Evolutionary conservation across 2,888 invertebrate genomes (phyloP), one percentile per base, ranked within the genome.

Genomic region (Troides helena): DNA sequence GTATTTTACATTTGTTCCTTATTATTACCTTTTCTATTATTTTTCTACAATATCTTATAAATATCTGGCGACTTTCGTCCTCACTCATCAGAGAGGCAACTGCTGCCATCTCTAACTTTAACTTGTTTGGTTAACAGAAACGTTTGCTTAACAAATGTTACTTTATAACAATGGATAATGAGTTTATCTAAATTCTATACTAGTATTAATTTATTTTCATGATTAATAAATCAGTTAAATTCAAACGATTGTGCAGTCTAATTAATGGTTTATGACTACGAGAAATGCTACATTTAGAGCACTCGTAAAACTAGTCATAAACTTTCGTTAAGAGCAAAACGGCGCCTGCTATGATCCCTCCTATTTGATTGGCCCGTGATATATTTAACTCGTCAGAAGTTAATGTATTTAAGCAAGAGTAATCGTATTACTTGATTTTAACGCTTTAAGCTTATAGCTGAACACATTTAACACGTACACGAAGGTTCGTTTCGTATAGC

Each of bases 251-350:
- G 18, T 23, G n/a, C 21, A 18, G n/a, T 4, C n/a, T 58, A 58
- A 58, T 58, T 58, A 60, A 60, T 60, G 23, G 6, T 60, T 60
- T 60, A 12, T 18, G 12, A 18, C 14, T 14, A 36, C 36, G 36
- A 60, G 36, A 36, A 30, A 25, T 60, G 14, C 36, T 36, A 60
- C 36, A 67, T 67, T 67, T 53, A 62, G n/a, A 39, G n/a, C 56
- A 18, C 39, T 67, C 67, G 25, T 67, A 67, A 67, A 62, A 53
- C 21, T 17, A 7, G 62, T 62, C 62, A 57, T 67, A 67, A 67
- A 67, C 53, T 62, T 67, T 53, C 53, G 53, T 62, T 67, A 62
- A 67, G 56, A 21, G 36, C 23, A 46, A 39, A 62, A 67, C 62
- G 61, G 62, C 62, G 60, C 30, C 67, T 56, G 43, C 25, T 43